Percentiles rank a stretch among this genome's conserved stretches.
Evolutionary conservation across 2,797 vertebrate genomes (phyloP).

Genomic region (Melanotaenia maccullochi): DNA sequence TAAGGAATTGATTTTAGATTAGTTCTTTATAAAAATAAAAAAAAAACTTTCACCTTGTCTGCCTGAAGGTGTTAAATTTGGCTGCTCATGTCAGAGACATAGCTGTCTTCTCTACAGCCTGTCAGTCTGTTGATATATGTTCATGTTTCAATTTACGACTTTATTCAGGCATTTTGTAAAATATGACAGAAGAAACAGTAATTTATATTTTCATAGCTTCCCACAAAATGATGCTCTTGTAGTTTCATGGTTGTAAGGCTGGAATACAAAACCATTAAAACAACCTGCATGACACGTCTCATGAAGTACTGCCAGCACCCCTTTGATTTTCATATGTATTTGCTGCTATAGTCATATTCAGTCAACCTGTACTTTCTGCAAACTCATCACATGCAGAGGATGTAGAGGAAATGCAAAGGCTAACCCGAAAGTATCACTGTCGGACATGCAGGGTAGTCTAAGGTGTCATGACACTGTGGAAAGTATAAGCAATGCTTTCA

Average conservation of each 20-base stretch:
- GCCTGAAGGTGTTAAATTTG: conserved; percentile 32
- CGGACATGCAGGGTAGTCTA: too few relatives aligned
- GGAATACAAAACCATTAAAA: conserved; percentile 45
- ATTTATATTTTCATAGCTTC: conserved; percentile 48
- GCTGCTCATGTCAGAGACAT: conserved; percentile 27
- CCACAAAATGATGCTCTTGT: conserved; percentile 28
- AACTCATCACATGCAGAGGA: too few relatives aligned
- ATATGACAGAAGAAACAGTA: conserved; percentile 59
- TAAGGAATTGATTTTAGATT: conserved; percentile 46
- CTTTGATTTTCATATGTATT: conserved; percentile 62
- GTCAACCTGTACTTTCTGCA: background rate
- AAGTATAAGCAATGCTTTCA: too few relatives aligned
- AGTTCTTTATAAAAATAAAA: conserved; percentile 35
- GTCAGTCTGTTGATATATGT: conserved; percentile 47
- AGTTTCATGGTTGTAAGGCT: conserved; percentile 36
- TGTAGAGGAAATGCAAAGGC: too few relatives aligned
- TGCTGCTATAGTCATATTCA: conserved; percentile 73
- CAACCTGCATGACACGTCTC: conserved; percentile 37
- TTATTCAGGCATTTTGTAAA: conserved; percentile 46
- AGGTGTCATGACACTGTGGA: too few relatives aligned
- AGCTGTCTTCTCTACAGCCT: conserved; percentile 15
- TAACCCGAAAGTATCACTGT: too few relatives aligned
- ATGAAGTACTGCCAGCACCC: conserved; percentile 51
- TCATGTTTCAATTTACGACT: conserved; percentile 52
- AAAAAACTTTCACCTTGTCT: conserved; percentile 26